Conservation (phyloP, 2,888 invertebrate species). For the Tenthredo distinguenda region DNA sequence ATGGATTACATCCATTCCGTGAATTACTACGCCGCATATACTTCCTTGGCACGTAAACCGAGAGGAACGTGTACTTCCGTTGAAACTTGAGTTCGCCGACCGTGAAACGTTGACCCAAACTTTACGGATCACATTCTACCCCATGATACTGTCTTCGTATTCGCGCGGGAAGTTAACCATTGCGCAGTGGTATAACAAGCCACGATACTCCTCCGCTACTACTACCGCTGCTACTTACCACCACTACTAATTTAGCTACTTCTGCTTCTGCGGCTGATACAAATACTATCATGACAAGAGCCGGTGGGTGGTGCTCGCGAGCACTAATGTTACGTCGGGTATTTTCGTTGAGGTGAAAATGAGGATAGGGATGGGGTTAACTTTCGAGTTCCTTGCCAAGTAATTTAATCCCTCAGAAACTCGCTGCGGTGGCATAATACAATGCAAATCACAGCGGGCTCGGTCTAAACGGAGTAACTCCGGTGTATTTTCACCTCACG, state of each 20-base stretch:
- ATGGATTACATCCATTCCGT: constrained; percentile 4
- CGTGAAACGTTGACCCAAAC: constrained; percentile 43
- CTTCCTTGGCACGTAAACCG: background rate
- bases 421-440: constrained; percentile 53
- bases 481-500: constrained; percentile 65
- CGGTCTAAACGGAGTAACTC: constrained; percentile 52
- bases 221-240: background rate
- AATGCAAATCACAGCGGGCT: constrained; percentile 52
- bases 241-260: background rate
- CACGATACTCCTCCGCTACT: background rate
- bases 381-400: constrained; percentile 49
- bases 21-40: constrained; percentile 10
- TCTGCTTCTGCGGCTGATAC: background rate
- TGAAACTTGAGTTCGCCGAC: constrained; percentile 31
- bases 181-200: background rate
- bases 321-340: constrained; percentile 24
- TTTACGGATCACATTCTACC: constrained; percentile 33
- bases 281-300: constrained; percentile 9
- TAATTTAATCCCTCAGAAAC: constrained; percentile 51
- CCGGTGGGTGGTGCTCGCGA: background rate
- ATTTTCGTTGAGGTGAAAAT: constrained; percentile 10
- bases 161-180: constrained; percentile 11
- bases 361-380: background rate
- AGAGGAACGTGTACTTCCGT: constrained; percentile 1
- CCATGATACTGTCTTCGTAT: constrained; percentile 26